Evolutionary conservation across 2,888 invertebrate species (phyloP).

Genomic region (Xestia rhomboidea): DNA sequence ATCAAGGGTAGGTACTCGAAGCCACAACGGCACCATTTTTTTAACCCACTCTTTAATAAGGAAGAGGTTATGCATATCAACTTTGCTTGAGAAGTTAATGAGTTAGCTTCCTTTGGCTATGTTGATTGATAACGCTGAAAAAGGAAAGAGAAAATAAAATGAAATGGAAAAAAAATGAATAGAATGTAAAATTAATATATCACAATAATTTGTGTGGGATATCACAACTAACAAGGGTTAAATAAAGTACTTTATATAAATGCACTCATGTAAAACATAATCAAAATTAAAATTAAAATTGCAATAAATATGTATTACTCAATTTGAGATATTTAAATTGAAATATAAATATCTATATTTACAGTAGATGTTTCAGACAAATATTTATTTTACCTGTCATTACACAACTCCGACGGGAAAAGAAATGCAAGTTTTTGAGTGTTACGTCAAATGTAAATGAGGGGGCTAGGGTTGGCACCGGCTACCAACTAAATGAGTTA

Average conservation of each 20-base stretch:
- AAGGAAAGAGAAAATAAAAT: too few relatives aligned
- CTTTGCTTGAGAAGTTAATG: not conserved
- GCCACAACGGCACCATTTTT: not conserved
- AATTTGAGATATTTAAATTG: not conserved
- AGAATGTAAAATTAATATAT: not conserved
- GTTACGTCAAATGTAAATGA: conserved; percentile 60
- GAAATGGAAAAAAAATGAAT: too few relatives aligned
- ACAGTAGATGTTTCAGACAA: not conserved
- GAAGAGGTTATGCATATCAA: not conserved
- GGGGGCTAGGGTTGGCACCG: conserved; percentile 47
- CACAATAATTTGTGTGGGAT: not conserved
- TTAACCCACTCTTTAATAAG: not conserved
- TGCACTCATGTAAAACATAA: not conserved
- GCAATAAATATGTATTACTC: too few relatives aligned
- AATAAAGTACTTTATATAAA: not conserved
- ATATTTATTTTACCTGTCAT: conserved; percentile 16
- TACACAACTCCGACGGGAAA: conserved; percentile 27
- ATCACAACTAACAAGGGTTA: not conserved
- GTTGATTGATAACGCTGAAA: too few relatives aligned
- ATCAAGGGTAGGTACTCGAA: not conserved
- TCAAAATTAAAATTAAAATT: too few relatives aligned
- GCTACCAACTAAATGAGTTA: conserved; percentile 71
- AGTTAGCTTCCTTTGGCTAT: not conserved
- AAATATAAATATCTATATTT: not conserved
- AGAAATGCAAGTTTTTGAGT: conserved; percentile 51